Evolutionary conservation across 2,113 vertebrate genomes (phyloP), one percentile per base, ranked within the genome.

Genomic region (Python bivittatus): DNA sequence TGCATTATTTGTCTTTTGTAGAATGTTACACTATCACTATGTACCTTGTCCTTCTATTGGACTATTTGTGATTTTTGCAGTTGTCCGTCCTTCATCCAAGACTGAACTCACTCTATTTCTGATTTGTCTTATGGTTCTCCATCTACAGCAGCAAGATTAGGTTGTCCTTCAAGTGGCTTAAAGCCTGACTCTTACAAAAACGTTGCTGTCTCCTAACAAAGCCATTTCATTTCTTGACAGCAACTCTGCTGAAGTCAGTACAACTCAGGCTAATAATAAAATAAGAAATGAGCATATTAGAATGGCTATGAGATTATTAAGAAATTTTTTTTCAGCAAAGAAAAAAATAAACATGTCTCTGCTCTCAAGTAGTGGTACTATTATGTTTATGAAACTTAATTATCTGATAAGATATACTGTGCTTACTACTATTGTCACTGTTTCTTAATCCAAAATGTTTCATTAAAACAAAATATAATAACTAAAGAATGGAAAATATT

Each of bases 381-480:
- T 97, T 97, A 97, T 97, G 97, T 98, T 98, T 98, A 97, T 97
- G 97, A 96, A 98, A 98, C 96, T 98, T 98, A 98, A 98, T 98
- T 98, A 98, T 98, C 98, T 98, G 97, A 98, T 98, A 98, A 97
- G 97, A 98, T 98, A 98, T 93, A 97, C 92, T 84, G 93, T 96
- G 95, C 96, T 97, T 97, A 97, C 97, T 96, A 96, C 95, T 96
- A 97, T n/a, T n/a, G n/a, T 97, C 97, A 98, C 95, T 97, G 94
- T 97, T 98, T 97, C 97, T 98, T 98, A 97, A 98, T 98, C 98
- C 96, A 96, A 98, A 97, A 95, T 90, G 93, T 97, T 97, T 94
- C 95, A 97, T 97, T 98, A 97, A 97, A 98, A 95, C 94, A 96
- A 97, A 97, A 92, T 95, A 91, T 48, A 93, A 96, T 97, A 96